Percentiles rank a stretch among this genome's conserved stretches.
These are phyloP conservation scores for Jordanella pulchra DNA, from an alignment of 2,797 vertebrate genomes.

Conservation along the genomic window DNA sequence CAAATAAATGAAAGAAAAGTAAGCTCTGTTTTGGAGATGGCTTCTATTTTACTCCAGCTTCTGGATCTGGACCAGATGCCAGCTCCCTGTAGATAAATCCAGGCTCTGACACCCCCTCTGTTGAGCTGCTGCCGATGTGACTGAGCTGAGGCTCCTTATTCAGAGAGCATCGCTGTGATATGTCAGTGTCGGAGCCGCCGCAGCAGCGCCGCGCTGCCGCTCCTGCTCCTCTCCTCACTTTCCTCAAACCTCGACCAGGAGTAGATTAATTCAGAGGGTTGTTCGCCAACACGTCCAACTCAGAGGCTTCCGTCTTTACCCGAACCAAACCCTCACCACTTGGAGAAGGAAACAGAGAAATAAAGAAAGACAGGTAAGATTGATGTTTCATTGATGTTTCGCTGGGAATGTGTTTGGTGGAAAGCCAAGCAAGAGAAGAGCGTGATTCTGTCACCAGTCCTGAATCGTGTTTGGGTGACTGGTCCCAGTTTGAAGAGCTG, in stretches of 20 bases:
- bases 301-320: constrained; percentile 28
- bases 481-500: constrained; percentile 1
- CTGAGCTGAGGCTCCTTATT: background rate
- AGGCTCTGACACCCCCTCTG: background rate
- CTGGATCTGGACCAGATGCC: background rate
- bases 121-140: background rate
- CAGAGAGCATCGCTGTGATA: constrained; percentile 1
- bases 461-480: background rate
- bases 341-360: constrained; percentile 2
- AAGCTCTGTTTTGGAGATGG: background rate
- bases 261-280: constrained; percentile 34
- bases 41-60: background rate
- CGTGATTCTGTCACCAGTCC: background rate
- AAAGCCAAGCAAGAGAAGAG: background rate
- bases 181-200: background rate
- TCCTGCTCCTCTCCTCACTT: constrained; percentile 58
- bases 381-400: background rate
- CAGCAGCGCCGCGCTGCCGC: constrained; percentile 48
- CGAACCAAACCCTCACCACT: constrained; percentile 29
- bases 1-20: background rate
- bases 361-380: constrained; percentile 66
- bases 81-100: background rate
- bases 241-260: constrained; percentile 50
- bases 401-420: background rate
- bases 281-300: constrained; percentile 25